These are phyloP conservation scores for Rhodinocichla rosea DNA, from an alignment of 2,113 vertebrate genomes.

Conservation along the genomic window DNA sequence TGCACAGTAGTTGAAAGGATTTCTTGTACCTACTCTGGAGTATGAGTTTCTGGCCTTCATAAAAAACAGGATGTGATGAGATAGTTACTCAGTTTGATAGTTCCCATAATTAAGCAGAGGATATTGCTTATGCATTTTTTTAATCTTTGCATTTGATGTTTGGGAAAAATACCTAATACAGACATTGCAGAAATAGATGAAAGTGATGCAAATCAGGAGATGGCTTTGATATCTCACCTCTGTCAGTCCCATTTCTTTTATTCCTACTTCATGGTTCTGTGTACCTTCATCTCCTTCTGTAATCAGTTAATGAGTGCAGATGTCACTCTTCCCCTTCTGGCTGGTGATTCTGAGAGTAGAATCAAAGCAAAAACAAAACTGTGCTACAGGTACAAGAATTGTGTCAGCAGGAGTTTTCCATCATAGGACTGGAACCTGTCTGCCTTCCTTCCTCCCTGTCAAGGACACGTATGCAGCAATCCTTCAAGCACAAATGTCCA, in stretches of 20 bases:
- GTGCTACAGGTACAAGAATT: neutral
- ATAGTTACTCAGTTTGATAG: neutral
- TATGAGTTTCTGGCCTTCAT: neutral
- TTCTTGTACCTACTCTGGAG: neutral
- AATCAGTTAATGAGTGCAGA: neutral
- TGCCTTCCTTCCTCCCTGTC: neutral
- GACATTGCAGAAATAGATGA: neutral
- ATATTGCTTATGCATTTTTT: neutral
- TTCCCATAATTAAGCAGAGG: neutral
- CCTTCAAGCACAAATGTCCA: neutral
- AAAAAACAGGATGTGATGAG: neutral
- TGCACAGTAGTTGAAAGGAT: neutral
- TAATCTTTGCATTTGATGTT: neutral
- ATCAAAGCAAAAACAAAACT: neutral
- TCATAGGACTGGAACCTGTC: neutral
- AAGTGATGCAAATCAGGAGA: neutral
- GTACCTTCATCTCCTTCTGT: neutral
- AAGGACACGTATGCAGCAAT: fast-evolving
- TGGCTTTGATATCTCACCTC: neutral
- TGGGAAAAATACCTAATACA: neutral
- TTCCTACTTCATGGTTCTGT: neutral
- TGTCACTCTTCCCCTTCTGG: neutral
- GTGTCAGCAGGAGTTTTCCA: neutral
- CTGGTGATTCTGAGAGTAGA: neutral
- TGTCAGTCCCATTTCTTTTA: neutral